Base-by-base conservation (phyloP, 2,113 vertebrate genomes). In the Pogonocichla stellata region DNA sequence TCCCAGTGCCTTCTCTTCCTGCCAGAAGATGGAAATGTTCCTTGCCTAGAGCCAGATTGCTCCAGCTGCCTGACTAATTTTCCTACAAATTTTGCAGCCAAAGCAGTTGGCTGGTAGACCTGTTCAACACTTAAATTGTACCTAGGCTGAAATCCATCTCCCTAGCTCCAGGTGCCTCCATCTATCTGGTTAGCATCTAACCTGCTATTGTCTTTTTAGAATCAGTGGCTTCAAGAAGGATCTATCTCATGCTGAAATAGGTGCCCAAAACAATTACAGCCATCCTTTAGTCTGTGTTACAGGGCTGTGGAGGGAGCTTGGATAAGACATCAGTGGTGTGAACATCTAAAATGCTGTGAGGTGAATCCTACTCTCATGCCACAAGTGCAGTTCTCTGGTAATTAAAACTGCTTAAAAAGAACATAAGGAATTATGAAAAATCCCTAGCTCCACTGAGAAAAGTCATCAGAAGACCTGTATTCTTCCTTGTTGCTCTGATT, bases 41-140 rank as follows among this genome's bases (percentile, higher is more conserved):
- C 62, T 90, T 9, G 48, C 93, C 90, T 83, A 38, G 5, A 92
- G 88, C 86, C 31, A 89, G 65, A 81, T 78, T 92, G 47, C n/a
- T 95, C 77, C 77, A 88, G 60, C 31, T 93, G 80, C 40, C 57
- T 92, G 65, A 84, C 80, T 92, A 89, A 95, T 96, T 95, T 92
- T 85, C 89, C 84, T 91, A 84, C 80, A 88, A 80, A 83, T 94
- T 95, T 90, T 92, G 64, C 53, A 79, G 71, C 38, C 83, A 86
- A 93, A 90, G 26, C 50, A 71, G 54, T 83, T 93, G 92, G 56
- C 75, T 90, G n/a, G 40, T 62, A 86, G 53, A 88, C 58, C 14
- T 60, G 66, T 40, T 85, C 48, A 57, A 61, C 42, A 40, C 5
- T 60, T 51, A 23, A 65, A 65, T 40, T 40, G 28, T 47, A 87